Conservation (phyloP, 2,888 invertebrate genomes). For the Diarsia mendica region DNA sequence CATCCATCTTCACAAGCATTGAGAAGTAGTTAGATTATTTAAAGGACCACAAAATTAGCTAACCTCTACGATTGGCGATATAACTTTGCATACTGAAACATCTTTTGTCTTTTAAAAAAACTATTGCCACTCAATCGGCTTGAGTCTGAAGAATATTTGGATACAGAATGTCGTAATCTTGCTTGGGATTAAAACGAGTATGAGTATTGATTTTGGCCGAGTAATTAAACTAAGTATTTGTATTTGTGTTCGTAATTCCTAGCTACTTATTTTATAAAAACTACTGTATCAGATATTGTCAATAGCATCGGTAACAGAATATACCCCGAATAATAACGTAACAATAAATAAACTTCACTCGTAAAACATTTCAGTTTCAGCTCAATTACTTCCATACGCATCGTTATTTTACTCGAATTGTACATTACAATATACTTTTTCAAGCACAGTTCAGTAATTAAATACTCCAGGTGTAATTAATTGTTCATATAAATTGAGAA, state of each 20-base stretch:
- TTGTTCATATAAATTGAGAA: slow-evolving; percentile 34
- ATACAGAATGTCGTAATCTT: background rate
- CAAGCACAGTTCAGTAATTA: slow-evolving; percentile 18
- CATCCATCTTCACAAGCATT: background rate
- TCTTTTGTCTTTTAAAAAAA: background rate
- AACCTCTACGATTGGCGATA: too few species aligned
- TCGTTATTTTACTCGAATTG: slow-evolving; percentile 28
- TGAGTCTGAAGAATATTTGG: background rate
- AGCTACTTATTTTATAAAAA: background rate
- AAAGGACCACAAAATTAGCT: too few species aligned
- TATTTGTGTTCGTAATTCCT: background rate
- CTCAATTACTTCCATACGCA: slow-evolving; percentile 29
- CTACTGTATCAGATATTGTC: background rate
- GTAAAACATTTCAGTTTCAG: slow-evolving; percentile 38
- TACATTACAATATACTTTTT: slow-evolving; percentile 20
- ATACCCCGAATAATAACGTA: background rate
- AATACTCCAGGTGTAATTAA: slow-evolving; percentile 44
- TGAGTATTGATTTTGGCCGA: background rate
- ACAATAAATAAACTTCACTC: slow-evolving; percentile 2
- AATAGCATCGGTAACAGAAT: background rate
- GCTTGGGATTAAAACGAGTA: background rate
- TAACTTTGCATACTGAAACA: too few species aligned
- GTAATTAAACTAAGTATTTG: background rate
- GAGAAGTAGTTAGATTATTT: background rate
- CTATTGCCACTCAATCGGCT: background rate